Evolutionary conservation across 2,888 invertebrate genomes (phyloP).

Genomic region (Thymelicus lineola): DNA sequence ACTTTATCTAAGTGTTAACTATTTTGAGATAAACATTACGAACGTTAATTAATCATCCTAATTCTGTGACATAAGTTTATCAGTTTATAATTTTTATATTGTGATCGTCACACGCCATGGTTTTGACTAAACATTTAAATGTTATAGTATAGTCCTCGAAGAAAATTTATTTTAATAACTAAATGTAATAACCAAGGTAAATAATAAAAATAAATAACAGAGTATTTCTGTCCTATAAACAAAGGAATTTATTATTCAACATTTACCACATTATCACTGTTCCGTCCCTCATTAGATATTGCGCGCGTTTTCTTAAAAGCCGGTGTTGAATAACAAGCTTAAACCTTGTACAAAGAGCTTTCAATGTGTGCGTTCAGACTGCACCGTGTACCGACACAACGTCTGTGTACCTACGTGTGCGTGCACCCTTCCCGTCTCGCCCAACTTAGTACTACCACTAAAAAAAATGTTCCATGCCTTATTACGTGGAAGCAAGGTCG

Average conservation of each 20-base stretch:
- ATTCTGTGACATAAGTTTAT: too few species aligned
- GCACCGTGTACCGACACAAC: constrained; percentile 65
- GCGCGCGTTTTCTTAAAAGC: constrained; percentile 35
- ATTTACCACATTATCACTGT: constrained; percentile 1
- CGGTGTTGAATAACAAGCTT: constrained; percentile 37
- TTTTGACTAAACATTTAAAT: too few species aligned
- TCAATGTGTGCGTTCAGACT: constrained; percentile 66
- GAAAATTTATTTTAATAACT: too few species aligned
- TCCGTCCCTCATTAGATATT: constrained; percentile 25
- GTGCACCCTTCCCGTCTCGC: constrained; percentile 79
- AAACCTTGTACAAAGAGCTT: constrained; percentile 45
- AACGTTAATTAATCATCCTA: too few species aligned
- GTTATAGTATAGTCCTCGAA: too few species aligned
- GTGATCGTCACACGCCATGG: too few species aligned
- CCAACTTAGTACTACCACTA: constrained; percentile 46
- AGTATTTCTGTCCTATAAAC: background rate
- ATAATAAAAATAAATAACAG: too few species aligned
- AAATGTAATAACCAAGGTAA: too few species aligned
- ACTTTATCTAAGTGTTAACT: too few species aligned
- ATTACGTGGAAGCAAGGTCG: constrained; percentile 44
- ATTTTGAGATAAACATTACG: too few species aligned
- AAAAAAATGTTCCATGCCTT: constrained; percentile 40
- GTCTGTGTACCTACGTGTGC: constrained; percentile 61
- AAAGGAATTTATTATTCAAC: constrained; percentile 6
- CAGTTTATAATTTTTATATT: too few species aligned